Base-by-base conservation (phyloP, 2,797 vertebrate genomes). In the Falco naumanni region DNA sequence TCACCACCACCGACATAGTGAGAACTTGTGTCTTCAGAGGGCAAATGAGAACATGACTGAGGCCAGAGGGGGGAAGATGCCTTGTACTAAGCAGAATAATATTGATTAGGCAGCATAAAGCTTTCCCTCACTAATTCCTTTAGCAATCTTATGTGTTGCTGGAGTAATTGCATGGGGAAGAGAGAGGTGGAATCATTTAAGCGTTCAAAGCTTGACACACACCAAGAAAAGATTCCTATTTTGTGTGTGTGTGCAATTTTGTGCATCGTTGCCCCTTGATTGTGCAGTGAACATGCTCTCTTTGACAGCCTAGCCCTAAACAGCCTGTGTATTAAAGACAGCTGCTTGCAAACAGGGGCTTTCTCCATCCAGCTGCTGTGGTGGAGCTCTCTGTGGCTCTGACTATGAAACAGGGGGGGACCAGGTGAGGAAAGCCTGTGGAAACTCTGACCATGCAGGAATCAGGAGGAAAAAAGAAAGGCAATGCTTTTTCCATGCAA, bases 151-250 rank as follows among this genome's bases (percentile, higher is more conserved):
- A 93, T 91, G 93, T 72, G 82, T 82, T 54, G 26, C 63, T 72
- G 25, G 3, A 72, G 11, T 91, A 97, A 97, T 91, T 92, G 89
- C 74, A 93, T 82, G 83, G 83, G 77, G 74, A 95, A 95, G 88
- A 56, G 70, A 93, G 87, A 96, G 87, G 84, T 93, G 83, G 88
- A 96, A 96, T 95, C 96, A 79, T 84, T 97, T 96, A 95, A 97
- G 95, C 29, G 12, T 92, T 93, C 91, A 90, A 93, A 97, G 92
- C 92, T 76, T 84, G 81, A 63, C 76, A 86, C 22, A 12, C 70
- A 56, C 82, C 8, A 7, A 93, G 89, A 90, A 93, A 92, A 94
- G 89, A 94, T 92, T 96, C 93, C 90, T 71, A 25, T 84, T 96
- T 91, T 34, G 9, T 91, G 68, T 80, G 81, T 43, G 83, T 87